Evolutionary conservation across 1,140 invertebrate species (phyloP).

Genomic region (Aradophagus sp.): DNA sequence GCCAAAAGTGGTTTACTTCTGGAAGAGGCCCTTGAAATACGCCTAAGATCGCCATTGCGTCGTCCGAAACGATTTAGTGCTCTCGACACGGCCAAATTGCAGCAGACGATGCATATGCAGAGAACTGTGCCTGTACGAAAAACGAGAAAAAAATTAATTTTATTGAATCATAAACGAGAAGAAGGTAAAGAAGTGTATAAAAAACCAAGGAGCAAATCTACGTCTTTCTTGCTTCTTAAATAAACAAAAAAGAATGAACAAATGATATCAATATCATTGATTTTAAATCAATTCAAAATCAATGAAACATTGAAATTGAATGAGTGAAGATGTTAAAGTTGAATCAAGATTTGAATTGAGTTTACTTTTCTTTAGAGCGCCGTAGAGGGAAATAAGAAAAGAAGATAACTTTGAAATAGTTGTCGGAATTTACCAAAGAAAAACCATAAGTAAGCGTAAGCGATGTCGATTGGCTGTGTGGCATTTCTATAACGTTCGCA

Average conservation of each 20-base stretch:
- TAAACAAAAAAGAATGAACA: too few species aligned
- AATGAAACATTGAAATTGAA: too few species aligned
- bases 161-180: not conserved
- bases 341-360: too few species aligned
- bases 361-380: too few species aligned
- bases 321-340: too few species aligned
- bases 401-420: conserved; percentile 16
- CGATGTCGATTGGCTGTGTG: conserved; percentile 77
- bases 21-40: conserved; percentile 66
- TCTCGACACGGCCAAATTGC: conserved; percentile 86
- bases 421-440: conserved; percentile 78
- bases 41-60: conserved; percentile 68
- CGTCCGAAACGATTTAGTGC: conserved; percentile 81
- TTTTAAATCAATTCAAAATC: too few species aligned
- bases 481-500: conserved; percentile 85
- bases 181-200: too few species aligned
- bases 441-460: conserved; percentile 87
- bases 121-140: conserved; percentile 80
- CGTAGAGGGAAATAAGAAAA: conserved; percentile 2
- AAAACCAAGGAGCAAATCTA: too few species aligned
- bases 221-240: too few species aligned
- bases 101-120: conserved; percentile 85
- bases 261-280: too few species aligned
- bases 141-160: too few species aligned
- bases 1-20: conserved; percentile 66